phyloP scores from a whole-genome alignment of 1,140 invertebrate genomes.

The Ptiloglossa arizonensis region DNA sequence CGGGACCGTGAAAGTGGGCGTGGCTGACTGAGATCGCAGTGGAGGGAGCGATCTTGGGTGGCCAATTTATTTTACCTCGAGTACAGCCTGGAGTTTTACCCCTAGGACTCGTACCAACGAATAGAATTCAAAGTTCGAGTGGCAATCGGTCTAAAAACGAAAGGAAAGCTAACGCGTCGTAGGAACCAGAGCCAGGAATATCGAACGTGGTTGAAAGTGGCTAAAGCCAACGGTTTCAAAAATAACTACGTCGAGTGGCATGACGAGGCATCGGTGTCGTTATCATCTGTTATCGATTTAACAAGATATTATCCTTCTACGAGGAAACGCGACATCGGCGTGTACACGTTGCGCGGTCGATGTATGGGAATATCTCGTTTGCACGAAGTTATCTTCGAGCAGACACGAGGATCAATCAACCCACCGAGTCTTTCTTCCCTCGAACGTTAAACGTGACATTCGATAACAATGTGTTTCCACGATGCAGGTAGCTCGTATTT shows the following conservation, averaged over 20 bases:
- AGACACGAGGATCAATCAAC: not conserved
- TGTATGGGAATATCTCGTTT: not conserved
- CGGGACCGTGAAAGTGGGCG: too few species aligned
- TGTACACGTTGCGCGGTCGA: not conserved
- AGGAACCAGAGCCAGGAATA: not conserved
- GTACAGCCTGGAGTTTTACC: too few species aligned
- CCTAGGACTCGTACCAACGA: too few species aligned
- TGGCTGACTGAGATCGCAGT: too few species aligned
- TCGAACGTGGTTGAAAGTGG: not conserved
- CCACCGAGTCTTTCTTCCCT: not conserved
- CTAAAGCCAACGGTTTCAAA: not conserved
- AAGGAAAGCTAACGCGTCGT: too few species aligned
- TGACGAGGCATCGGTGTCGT: conserved; percentile 26
- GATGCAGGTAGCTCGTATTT: not conserved
- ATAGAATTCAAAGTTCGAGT: too few species aligned
- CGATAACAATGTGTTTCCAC: too few species aligned
- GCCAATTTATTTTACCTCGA: too few species aligned
- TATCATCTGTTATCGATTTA: conserved; percentile 61
- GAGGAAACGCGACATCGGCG: not conserved
- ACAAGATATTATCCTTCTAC: conserved; percentile 48
- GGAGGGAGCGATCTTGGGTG: too few species aligned
- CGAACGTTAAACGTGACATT: not conserved
- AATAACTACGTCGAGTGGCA: conserved; percentile 4
- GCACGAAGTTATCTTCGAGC: not conserved
- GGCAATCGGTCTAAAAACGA: not conserved